phyloP scores from a whole-genome alignment of 2,113 vertebrate genomes.

The Epinephelus lanceolatus region DNA sequence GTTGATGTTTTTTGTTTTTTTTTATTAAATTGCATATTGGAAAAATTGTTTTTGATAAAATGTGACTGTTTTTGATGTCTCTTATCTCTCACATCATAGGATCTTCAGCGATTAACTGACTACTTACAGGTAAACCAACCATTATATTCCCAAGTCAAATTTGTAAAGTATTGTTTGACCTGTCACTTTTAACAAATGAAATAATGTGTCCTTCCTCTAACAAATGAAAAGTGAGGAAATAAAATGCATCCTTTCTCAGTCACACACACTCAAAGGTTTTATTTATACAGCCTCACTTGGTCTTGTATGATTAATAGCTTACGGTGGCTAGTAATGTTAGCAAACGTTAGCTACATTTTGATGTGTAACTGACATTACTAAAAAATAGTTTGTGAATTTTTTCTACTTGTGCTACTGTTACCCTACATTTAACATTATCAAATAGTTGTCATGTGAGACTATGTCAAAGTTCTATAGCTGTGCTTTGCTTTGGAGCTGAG shows the following conservation, averaged over 20 bases:
- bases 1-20: not conserved
- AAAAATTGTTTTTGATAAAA: not conserved
- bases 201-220: not conserved
- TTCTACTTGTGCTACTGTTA: no score
- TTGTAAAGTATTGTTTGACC: not conserved
- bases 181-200: not conserved
- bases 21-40: not conserved
- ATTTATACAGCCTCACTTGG: not conserved
- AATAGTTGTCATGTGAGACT: no score
- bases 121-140: constrained; percentile 81
- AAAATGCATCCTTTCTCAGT: not conserved
- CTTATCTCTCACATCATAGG: constrained; percentile 65
- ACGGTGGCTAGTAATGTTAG: no score
- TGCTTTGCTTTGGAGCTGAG: no score
- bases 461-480: no score
- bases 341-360: no score
- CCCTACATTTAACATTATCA: no score
- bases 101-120: constrained; percentile 78
- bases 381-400: no score
- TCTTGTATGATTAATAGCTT: not conserved
- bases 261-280: not conserved
- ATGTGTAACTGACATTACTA: no score
- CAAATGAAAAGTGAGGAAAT: not conserved
- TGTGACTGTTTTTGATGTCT: constrained; percentile 16
- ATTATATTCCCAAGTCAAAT: not conserved